Percentiles rank a stretch among this genome's conserved stretches.
Conservation (phyloP, 1,140 invertebrate genomes). For the Rhizoglyphus robini region DNA sequence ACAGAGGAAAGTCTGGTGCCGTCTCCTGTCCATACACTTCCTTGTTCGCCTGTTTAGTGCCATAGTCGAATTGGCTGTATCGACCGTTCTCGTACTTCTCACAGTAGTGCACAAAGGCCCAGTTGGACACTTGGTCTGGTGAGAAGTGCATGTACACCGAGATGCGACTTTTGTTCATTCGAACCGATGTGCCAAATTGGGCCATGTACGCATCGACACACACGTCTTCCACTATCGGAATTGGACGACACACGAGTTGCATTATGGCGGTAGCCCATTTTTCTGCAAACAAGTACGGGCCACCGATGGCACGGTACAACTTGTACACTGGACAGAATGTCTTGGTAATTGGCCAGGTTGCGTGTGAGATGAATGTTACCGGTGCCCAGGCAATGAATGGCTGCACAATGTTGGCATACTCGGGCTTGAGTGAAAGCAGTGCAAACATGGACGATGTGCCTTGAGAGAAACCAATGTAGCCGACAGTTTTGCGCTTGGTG, state of each 20-base stretch:
- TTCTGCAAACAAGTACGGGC: too few relatives aligned
- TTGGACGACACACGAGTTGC: background rate
- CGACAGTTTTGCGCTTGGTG: background rate
- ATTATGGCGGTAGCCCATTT: too few relatives aligned
- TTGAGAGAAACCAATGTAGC: background rate
- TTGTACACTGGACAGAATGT: background rate
- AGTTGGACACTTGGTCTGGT: background rate
- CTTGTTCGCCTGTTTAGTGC: background rate
- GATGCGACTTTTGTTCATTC: background rate
- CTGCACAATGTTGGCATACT: background rate
- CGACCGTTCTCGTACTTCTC: background rate
- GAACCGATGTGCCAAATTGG: background rate
- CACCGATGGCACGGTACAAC: background rate
- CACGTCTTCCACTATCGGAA: background rate
- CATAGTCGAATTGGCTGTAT: background rate
- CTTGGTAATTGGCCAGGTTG: background rate
- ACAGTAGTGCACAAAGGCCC: background rate
- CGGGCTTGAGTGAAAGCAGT: background rate
- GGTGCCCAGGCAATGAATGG: too few relatives aligned
- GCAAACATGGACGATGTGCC: background rate
- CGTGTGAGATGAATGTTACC: background rate
- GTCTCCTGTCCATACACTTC: background rate
- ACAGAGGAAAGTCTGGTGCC: background rate
- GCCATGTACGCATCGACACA: background rate
- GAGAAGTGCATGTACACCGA: too few relatives aligned